These are phyloP conservation scores for Halocynthia aurantium DNA, from an alignment of 23 tunicate genomes.

Conservation along the genomic window DNA sequence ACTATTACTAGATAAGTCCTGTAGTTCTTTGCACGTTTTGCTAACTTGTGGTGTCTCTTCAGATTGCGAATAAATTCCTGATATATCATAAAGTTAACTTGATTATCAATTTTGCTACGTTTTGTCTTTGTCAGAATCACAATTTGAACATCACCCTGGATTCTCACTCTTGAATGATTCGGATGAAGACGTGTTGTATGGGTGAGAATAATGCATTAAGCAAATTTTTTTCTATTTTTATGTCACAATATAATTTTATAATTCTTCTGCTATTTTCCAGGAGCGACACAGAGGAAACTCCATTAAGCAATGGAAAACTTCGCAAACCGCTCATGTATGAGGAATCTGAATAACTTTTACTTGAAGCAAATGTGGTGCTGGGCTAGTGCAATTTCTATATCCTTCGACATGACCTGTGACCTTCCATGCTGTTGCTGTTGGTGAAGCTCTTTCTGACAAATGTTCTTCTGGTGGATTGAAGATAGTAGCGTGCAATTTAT, in stretches of 20 bases:
- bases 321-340: conserved; percentile 19
- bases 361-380: too few relatives aligned
- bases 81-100: too few relatives aligned
- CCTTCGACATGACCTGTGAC: too few relatives aligned
- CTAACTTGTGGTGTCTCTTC: too few relatives aligned
- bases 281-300: conserved; percentile 31
- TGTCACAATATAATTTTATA: background rate
- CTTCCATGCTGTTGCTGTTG: too few relatives aligned
- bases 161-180: conserved; percentile 76
- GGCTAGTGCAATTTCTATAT: too few relatives aligned
- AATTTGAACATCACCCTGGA: conserved; percentile 61
- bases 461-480: too few relatives aligned
- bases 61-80: too few relatives aligned
- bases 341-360: conserved; percentile 3
- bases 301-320: conserved; percentile 28
- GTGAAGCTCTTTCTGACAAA: too few relatives aligned
- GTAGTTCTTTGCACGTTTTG: too few relatives aligned
- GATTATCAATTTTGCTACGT: background rate
- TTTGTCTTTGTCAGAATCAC: conserved; percentile 42
- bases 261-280: background rate
- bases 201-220: conserved; percentile 22
- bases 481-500: too few relatives aligned
- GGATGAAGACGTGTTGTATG: conserved; percentile 69
- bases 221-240: background rate
- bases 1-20: too few relatives aligned